Base-by-base conservation (phyloP, 2,113 vertebrate species). In the Promerops cafer region DNA sequence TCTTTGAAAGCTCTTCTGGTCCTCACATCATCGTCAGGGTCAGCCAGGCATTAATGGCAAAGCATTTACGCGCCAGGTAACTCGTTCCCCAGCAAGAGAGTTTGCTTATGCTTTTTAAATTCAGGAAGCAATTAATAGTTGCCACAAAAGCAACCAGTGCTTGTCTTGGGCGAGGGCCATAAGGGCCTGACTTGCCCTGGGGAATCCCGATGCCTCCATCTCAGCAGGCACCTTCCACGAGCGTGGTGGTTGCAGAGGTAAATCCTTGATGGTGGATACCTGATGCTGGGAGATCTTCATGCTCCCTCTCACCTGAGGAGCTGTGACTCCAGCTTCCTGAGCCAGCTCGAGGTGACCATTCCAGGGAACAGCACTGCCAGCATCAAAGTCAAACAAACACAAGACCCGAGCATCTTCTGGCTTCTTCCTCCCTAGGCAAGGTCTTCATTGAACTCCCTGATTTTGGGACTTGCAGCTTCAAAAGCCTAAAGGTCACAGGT, bases 51-150 rank as follows among this genome's bases (percentile, higher is more conserved):
- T 94, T 98, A 97, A 98, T 61, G 92, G 96, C 96, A 95, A 89
- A 90, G 89, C 96, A 69, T 96, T 98, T 97, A 93, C 31, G 21
- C 24, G 1, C 93, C 5, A 77, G 83, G 91, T 96, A 97, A 95
- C 95, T 95, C 52, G 1, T 64, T 97, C 97, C 86, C 92, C 89
- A 83, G 96, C 97, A 98, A 96, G 88, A 14, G 57, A 83, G 83
- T 95, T 96, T 96, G 93, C 97, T 97, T 93, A 69, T 85, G 94
- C 90, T 88, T 89, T 92, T 96, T 94, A 95, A 97, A 97, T 89
- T 97, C 98, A 97, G 97, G 97, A 98, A 98, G 97, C 97, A 96
- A 97, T 98, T 98, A 97, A 98, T 96, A 97, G 96, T 54, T 92
- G 96, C 97, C 97, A 97, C 96, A 97, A 97, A 97, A 88, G 79